These are phyloP conservation scores for Baryphthengus martii DNA, from an alignment of 2,113 vertebrate species.

Conservation along the genomic window DNA sequence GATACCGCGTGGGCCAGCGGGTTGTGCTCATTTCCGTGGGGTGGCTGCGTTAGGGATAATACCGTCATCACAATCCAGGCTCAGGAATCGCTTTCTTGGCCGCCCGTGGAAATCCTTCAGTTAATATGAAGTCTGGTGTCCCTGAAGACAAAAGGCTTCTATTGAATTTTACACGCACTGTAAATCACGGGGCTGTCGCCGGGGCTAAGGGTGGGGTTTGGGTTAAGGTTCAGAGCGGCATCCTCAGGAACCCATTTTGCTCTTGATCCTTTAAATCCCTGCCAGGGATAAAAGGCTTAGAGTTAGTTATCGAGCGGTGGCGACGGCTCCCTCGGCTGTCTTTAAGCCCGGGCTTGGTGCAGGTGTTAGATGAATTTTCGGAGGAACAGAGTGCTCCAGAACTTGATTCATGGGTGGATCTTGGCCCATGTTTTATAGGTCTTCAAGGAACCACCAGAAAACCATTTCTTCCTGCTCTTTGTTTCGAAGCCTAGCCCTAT, in stretches of 20 bases:
- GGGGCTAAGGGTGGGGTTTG: neutral
- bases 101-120: neutral
- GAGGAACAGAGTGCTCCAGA: neutral
- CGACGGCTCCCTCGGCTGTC: neutral
- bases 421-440: conserved; percentile 15
- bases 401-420: conserved; percentile 14
- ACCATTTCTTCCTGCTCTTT: neutral
- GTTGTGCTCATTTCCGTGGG: neutral
- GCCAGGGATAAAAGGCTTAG: neutral
- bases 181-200: neutral
- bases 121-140: neutral
- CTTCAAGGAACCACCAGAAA: conserved; percentile 6
- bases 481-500: conserved; percentile 5
- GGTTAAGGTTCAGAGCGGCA: neutral
- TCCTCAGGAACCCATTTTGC: neutral
- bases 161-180: neutral
- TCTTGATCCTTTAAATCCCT: conserved; percentile 13
- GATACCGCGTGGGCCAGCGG: fast-evolving
- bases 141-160: neutral
- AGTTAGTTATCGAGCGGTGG: neutral
- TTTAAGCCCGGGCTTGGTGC: neutral
- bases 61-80: fast-evolving
- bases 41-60: fast-evolving
- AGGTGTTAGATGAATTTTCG: conserved; percentile 5
- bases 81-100: neutral